Percentiles rank a stretch among this genome's conserved stretches.
Conservation (phyloP, 2,797 vertebrate genomes). For the Monodelphis domestica region DNA sequence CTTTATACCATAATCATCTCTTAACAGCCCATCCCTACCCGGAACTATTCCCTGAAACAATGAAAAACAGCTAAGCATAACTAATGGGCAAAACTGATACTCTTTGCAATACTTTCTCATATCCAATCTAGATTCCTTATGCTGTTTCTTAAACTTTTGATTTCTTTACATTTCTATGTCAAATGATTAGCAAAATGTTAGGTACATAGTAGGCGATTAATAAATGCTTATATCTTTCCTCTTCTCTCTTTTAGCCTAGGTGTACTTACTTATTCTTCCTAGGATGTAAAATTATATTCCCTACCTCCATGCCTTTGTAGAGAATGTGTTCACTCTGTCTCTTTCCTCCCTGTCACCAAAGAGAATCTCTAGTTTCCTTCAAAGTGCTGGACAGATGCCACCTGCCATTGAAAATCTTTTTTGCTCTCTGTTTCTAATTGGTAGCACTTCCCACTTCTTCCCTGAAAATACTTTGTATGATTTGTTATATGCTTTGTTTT, state of each 20-base stretch:
- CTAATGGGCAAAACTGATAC: background rate
- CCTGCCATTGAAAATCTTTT: background rate
- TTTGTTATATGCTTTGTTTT: background rate
- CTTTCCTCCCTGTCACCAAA: background rate
- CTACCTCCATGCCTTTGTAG: background rate
- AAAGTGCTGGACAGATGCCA: background rate
- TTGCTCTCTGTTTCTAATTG: background rate
- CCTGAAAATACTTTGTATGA: background rate
- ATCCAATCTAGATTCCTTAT: background rate
- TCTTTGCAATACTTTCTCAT: background rate
- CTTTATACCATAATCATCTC: background rate
- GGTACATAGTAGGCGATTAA: background rate
- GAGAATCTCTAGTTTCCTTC: background rate
- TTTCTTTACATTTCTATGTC: background rate
- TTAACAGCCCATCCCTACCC: background rate
- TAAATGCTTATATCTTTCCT: background rate
- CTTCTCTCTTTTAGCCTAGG: background rate
- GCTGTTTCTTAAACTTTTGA: background rate
- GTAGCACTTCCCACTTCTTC: background rate
- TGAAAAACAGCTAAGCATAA: background rate
- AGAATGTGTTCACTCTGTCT: too few species aligned
- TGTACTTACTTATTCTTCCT: background rate
- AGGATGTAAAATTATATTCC: background rate
- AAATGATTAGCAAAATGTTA: background rate
- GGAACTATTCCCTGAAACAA: background rate